phyloP scores from a whole-genome alignment of 2,113 vertebrate genomes.

The Rutilus rutilus region DNA sequence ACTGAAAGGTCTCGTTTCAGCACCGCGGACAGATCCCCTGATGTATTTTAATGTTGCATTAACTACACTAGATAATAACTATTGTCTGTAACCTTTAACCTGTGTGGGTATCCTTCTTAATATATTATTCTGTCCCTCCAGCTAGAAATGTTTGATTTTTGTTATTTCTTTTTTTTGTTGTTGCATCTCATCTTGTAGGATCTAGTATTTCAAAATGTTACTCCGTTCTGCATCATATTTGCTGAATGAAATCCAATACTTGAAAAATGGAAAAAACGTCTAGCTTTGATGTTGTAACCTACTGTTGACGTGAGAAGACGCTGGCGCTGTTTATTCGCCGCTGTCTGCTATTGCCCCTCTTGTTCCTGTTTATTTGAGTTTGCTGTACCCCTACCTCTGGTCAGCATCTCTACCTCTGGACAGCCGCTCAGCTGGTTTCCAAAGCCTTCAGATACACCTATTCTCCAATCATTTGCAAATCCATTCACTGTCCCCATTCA shows the following conservation, averaged over 20 bases:
- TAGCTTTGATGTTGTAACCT: no score
- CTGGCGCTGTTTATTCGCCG: no score
- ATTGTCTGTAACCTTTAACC: neutral
- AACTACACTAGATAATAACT: neutral
- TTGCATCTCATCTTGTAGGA: neutral
- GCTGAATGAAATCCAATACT: neutral
- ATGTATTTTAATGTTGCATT: neutral
- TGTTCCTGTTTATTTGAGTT: no score
- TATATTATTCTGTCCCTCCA: neutral
- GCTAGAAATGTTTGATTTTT: neutral
- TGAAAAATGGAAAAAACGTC: no score
- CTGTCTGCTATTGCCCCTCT: no score
- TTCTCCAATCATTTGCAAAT: no score
- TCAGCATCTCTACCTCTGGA: no score
- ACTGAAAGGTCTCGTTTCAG: neutral
- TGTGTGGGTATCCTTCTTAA: neutral
- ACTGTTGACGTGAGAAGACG: no score
- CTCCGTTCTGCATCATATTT: neutral
- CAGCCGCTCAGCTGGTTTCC: no score
- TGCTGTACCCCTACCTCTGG: no score
- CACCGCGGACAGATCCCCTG: conserved; percentile 1
- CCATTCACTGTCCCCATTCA: no score
- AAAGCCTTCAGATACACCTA: no score
- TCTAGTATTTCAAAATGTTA: neutral
- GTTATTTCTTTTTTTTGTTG: neutral